Evolutionary conservation across 2,797 vertebrate genomes (phyloP).

Genomic region (Schizopygopsis pylzovi): DNA sequence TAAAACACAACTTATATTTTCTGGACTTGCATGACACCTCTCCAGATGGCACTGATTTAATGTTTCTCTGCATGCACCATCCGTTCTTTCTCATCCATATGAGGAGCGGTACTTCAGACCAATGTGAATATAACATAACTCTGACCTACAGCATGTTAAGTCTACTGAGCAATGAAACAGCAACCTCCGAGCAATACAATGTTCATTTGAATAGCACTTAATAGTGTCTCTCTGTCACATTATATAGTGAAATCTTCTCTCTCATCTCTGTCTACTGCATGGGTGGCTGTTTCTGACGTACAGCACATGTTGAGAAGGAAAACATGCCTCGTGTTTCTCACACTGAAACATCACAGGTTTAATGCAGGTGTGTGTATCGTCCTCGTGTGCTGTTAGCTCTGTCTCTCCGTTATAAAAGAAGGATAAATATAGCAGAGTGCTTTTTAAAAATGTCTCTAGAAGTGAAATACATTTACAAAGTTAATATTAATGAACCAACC

Average conservation of each 20-base stretch:
- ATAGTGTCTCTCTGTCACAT: background rate
- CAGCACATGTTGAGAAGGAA: background rate
- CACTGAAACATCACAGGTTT: background rate
- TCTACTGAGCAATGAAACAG: background rate
- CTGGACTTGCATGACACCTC: background rate
- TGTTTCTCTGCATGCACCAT: background rate
- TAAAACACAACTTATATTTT: background rate
- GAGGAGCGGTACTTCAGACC: background rate
- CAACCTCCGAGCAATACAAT: background rate
- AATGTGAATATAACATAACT: background rate
- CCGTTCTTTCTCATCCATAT: background rate
- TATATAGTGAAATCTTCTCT: too few relatives aligned
- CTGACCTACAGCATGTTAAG: background rate
- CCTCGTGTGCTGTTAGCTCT: background rate
- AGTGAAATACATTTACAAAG: background rate
- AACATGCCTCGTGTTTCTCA: background rate
- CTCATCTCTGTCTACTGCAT: background rate
- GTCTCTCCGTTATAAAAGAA: conserved; percentile 1
- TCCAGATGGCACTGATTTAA: conserved; percentile 1
- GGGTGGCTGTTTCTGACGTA: background rate
- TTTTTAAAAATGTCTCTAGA: background rate
- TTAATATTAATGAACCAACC: background rate
- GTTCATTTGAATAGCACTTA: background rate
- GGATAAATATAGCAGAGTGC: background rate
- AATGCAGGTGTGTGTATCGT: background rate